phyloP scores from a whole-genome alignment of 2,797 vertebrate genomes.

The Parambassis ranga region DNA sequence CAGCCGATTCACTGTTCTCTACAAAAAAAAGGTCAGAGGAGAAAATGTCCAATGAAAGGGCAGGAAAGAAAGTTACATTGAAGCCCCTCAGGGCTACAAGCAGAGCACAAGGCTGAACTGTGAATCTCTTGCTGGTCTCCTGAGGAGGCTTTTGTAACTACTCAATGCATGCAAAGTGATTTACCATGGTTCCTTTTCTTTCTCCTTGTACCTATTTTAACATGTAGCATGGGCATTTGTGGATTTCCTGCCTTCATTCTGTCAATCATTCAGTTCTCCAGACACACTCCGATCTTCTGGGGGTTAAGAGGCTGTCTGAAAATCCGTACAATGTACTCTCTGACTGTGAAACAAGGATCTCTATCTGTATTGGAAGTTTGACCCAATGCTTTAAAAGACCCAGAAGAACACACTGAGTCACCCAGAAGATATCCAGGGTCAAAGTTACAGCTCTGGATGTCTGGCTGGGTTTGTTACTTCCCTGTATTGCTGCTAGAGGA shows the following conservation, averaged over 20 bases:
- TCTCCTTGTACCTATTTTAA: not conserved
- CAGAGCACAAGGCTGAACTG: constrained; percentile 23
- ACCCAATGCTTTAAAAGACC: constrained; percentile 5
- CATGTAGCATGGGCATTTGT: not conserved
- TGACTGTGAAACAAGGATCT: constrained; percentile 9
- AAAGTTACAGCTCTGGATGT: constrained; percentile 10
- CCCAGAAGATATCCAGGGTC: constrained; percentile 43
- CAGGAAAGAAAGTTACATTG: constrained; percentile 18
- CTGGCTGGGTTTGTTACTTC: not conserved
- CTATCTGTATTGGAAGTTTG: constrained; percentile 14
- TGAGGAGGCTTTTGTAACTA: constrained; percentile 18
- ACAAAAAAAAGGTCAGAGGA: constrained; percentile 54
- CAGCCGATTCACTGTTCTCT: constrained; percentile 30
- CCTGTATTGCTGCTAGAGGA: not conserved
- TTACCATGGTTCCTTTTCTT: constrained; percentile 13
- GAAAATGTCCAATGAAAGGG: constrained; percentile 36
- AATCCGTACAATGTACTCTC: not conserved
- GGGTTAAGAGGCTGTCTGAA: not conserved
- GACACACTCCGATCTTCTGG: not conserved
- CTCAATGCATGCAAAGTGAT: constrained; percentile 21
- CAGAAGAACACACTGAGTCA: constrained; percentile 38
- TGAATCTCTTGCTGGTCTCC: constrained; percentile 8
- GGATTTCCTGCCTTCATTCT: not conserved
- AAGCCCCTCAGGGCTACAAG: constrained; percentile 22
- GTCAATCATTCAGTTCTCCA: not conserved